These are phyloP conservation scores for Cyphomyrus discorhynchus DNA, from an alignment of 2,113 vertebrate species.

Conservation along the genomic window DNA sequence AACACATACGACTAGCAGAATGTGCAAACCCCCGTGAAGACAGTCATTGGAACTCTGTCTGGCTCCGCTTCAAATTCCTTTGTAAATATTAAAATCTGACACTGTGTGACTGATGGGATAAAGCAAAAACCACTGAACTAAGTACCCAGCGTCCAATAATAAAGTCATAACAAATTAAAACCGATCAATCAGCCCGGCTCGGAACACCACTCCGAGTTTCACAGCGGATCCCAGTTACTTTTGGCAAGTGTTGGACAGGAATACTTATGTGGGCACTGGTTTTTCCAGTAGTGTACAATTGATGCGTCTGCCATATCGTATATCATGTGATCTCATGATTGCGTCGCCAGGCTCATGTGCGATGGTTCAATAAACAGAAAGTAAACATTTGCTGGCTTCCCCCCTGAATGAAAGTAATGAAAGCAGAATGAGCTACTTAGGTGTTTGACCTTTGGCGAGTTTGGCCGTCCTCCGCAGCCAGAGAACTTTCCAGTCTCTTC, in stretches of 20 bases:
- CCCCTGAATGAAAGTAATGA: not conserved
- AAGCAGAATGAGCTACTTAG: not conserved
- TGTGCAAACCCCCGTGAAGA: not conserved
- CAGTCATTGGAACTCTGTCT: not conserved
- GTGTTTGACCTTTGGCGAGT: not conserved
- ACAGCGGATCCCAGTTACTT: not conserved
- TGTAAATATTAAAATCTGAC: constrained; percentile 2
- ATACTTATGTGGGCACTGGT: not conserved
- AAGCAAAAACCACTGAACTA: not conserved
- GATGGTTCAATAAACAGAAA: not conserved
- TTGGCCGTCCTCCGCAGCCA: not conserved
- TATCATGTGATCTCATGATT: not conserved
- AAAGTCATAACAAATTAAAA: constrained; percentile 5
- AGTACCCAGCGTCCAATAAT: not conserved
- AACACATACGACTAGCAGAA: not conserved
- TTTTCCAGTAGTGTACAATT: not conserved
- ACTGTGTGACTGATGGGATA: not conserved
- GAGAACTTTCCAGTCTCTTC: not conserved
- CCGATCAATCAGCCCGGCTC: not conserved
- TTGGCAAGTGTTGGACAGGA: not conserved
- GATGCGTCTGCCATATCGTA: not conserved
- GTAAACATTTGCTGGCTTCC: not conserved
- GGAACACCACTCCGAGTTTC: not conserved
- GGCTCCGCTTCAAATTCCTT: not conserved
- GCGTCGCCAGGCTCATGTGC: not conserved